Conservation (phyloP, 2,888 invertebrate species). For the Trichogramma evanescens region DNA sequence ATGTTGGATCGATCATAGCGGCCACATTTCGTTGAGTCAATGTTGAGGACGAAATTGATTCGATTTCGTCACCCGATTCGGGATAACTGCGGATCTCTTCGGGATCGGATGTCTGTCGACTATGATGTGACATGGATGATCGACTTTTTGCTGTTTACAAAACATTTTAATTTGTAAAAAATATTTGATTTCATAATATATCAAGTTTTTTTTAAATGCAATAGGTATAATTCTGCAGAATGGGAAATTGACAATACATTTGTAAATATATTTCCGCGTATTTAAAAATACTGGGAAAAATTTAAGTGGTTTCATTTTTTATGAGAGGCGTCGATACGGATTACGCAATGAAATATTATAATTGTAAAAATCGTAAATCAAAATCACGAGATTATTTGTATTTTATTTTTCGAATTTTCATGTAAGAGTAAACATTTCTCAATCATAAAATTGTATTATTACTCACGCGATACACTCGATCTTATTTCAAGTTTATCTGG, state of each 20-base stretch:
- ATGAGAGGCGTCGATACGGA: neutral
- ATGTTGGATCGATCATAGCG: constrained; percentile 63
- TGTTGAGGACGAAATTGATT: constrained; percentile 3
- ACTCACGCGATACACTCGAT: constrained; percentile 16
- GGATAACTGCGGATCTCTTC: constrained; percentile 46
- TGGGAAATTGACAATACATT: no score
- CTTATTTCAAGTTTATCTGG: constrained; percentile 42
- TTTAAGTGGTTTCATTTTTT: no score
- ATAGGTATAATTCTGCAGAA: neutral
- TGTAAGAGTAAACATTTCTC: neutral
- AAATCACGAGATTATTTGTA: neutral
- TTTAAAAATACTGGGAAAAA: no score
- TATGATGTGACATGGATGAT: constrained; percentile 1
- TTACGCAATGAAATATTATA: neutral
- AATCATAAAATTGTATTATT: neutral
- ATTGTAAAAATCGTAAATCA: neutral
- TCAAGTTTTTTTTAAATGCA: neutral
- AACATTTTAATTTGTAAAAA: no score
- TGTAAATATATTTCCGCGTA: no score
- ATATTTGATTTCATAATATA: no score
- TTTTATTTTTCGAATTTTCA: neutral
- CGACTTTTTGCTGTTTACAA: constrained; percentile 6
- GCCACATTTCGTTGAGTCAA: constrained; percentile 54
- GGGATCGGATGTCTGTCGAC: constrained; percentile 38
- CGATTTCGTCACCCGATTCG: constrained; percentile 25